A percentile compares a stretch with the other conserved stretches of the same genome.
phyloP scores from a whole-genome alignment of 1,140 invertebrate species.

The Monochamus saltuarius region DNA sequence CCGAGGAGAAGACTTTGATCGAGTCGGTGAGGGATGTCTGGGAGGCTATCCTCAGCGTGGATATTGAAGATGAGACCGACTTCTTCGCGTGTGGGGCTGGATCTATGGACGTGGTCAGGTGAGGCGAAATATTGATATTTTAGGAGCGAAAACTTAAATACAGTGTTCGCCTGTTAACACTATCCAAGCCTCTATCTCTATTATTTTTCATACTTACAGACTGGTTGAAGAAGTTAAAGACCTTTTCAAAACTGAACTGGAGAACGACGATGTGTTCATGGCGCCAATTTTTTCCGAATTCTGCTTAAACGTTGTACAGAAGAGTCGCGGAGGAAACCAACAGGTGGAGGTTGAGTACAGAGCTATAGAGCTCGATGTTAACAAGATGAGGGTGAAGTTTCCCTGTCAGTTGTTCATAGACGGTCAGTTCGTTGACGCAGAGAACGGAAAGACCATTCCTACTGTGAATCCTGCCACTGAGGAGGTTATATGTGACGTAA shows the following conservation, averaged over 20 bases:
- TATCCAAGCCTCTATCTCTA: not conserved
- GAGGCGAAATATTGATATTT: conserved; percentile 18
- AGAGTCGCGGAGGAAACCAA: conserved; percentile 61
- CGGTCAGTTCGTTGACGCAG: conserved; percentile 84
- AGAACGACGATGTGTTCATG: conserved; percentile 93
- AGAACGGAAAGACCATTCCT: conserved; percentile 62
- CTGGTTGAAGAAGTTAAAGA: conserved; percentile 92
- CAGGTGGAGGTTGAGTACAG: conserved; percentile 64
- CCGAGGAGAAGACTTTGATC: conserved; percentile 71
- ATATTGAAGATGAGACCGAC: conserved; percentile 79
- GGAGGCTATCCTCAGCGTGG: conserved; percentile 79
- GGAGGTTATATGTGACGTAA: conserved; percentile 70
- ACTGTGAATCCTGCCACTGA: conserved; percentile 88
- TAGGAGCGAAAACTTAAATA: not conserved
- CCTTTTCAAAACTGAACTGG: conserved; percentile 70
- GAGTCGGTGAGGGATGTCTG: conserved; percentile 71
- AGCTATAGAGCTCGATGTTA: conserved; percentile 72
- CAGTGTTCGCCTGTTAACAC: not conserved
- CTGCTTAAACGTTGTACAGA: conserved; percentile 64
- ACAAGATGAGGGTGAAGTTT: conserved; percentile 83
- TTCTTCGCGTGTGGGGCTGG: conserved; percentile 91
- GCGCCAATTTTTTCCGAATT: conserved; percentile 86
- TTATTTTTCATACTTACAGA: conserved; percentile 51
- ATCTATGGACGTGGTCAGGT: conserved; percentile 94
- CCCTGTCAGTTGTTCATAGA: conserved; percentile 90